Base-by-base conservation (phyloP, 2,888 invertebrate genomes). In the Icerya purchasi region DNA sequence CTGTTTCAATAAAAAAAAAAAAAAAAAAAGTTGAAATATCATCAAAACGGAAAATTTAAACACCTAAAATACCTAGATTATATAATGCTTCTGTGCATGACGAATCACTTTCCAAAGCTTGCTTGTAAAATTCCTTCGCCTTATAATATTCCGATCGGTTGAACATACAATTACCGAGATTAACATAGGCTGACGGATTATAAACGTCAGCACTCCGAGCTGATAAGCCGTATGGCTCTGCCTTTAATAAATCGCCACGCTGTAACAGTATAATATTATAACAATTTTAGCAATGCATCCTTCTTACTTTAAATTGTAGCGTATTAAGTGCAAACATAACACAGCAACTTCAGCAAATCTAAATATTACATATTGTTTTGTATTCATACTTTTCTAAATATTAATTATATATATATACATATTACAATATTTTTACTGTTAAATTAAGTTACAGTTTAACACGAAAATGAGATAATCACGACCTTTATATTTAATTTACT, bases 1-100 rank as follows among this genome's bases (percentile, higher is more conserved):
- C n/a, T n/a, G n/a, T n/a, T n/a, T n/a, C n/a, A n/a, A n/a, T n/a
- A n/a, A n/a, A n/a, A n/a, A n/a, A n/a, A n/a, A n/a, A n/a, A n/a
- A n/a, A n/a, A n/a, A n/a, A n/a, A n/a, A n/a, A n/a, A n/a, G n/a
- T n/a, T n/a, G n/a, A n/a, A n/a, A n/a, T n/a, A n/a, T n/a, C n/a
- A n/a, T n/a, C n/a, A n/a, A n/a, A n/a, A n/a, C n/a, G n/a, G n/a
- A n/a, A n/a, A n/a, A n/a, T n/a, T n/a, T n/a, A n/a, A n/a, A n/a
- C n/a, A n/a, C n/a, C n/a, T n/a, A n/a, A n/a, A n/a, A n/a, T 36
- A 36, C 36, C 36, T 61, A 88, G 72, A 72, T 90, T 87, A 68
- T 86, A 89, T 36, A 86, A 76, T 1, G 86, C 89, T 72, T 90
- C 88, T 36, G 90, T 83, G 69, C 84, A 86, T 23, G 83, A 82